Evolutionary conservation across 2,113 vertebrate genomes (phyloP).

Genomic region (Panthera leo): DNA sequence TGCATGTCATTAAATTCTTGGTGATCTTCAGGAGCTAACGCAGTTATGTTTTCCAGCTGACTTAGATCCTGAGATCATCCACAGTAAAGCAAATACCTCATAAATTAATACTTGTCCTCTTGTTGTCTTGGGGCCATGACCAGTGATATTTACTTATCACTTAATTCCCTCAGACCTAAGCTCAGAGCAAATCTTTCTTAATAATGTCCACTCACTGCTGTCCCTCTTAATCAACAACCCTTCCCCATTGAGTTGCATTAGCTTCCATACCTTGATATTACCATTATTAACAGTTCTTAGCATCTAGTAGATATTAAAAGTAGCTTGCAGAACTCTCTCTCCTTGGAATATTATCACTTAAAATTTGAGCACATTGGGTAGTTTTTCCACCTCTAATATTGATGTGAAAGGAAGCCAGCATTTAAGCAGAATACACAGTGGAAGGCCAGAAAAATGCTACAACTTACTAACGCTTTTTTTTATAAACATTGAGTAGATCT

Average conservation of each 20-base stretch:
- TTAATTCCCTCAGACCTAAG: conserved; percentile 25
- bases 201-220: not conserved
- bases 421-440: not conserved
- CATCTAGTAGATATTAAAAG: not conserved
- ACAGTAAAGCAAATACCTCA: not conserved
- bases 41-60: conserved; percentile 9
- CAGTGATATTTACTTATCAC: conserved; percentile 38
- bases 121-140: conserved; percentile 2
- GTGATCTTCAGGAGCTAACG: not conserved
- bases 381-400: not conserved
- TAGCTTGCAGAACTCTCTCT: not conserved
- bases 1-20: not conserved
- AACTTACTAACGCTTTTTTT: not conserved
- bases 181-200: conserved; percentile 1
- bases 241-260: not conserved
- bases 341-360: not conserved
- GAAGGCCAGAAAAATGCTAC: not conserved
- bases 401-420: not conserved
- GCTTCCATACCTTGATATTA: not conserved
- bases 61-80: not conserved
- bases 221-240: not conserved
- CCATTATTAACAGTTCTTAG: not conserved
- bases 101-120: conserved; percentile 38
- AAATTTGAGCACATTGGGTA: not conserved
- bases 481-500: not conserved